Evolutionary conservation across 2,113 vertebrate species (phyloP), one percentile per base, ranked within the genome.

Genomic region (Arenaria interpres): DNA sequence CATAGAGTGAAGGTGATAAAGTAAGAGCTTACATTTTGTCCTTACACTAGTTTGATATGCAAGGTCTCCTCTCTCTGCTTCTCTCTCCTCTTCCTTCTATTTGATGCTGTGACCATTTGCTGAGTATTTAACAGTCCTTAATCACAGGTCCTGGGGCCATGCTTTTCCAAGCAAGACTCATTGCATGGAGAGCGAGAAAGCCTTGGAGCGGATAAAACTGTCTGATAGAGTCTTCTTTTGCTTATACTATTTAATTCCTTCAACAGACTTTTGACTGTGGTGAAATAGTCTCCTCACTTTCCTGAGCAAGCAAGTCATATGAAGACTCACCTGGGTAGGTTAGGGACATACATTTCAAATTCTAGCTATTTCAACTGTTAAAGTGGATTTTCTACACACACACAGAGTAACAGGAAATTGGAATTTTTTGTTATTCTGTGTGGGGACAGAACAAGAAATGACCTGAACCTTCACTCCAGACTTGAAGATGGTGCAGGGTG

Each of bases 101-200:
- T 87, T 67, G 43, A 53, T 56, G 35, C 15, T 63, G 17, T 66
- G 69, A 45, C 67, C 48, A 82, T 94, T 91, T 83, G 41, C 60
- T 74, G 59, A 76, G 37, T 76, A 85, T 85, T 96, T 97, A 95
- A 63, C 18, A 59, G 33, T 82, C 72, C 74, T 86, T 95, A 96
- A 82, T 74, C 67, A 60, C 69, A 92, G 32, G 25, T 82, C 64
- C 64, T 51, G 22, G 27, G 71, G 64, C 57, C 48, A 50, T 23
- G 11, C 23, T 92, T 93, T 92, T 82, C 48, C 21, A 74, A 93
- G 79, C n/a, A 84, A 80, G 75, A 59, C 32, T 56, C 63, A 48
- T 39, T 84, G 33, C 35, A 81, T 2, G 23, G 76, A 64, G 24
- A 90, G 17, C 0, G 1, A 75, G 28, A 84, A 92, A 93, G 67